Conservation (phyloP, 2,797 vertebrate species). For the Argya squamiceps region DNA sequence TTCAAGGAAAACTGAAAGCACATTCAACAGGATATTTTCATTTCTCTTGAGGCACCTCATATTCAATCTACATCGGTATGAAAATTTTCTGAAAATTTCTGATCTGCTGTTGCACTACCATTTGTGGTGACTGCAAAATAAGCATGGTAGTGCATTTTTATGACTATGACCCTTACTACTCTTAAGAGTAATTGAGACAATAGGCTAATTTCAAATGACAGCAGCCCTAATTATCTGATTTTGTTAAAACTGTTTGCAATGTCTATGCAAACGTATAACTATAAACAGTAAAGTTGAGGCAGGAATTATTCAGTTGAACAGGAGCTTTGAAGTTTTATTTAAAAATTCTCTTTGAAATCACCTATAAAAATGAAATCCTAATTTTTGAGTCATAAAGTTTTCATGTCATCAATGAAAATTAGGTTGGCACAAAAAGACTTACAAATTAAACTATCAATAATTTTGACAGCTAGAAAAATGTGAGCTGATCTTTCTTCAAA, state of each 20-base stretch:
- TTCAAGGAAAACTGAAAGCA: background rate
- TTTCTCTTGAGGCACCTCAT: background rate
- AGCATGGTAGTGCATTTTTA: background rate
- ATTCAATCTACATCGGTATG: background rate
- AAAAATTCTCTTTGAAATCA: slow-evolving; percentile 37
- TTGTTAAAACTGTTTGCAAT: background rate
- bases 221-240: background rate
- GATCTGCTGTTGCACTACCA: background rate
- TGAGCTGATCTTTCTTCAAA: background rate
- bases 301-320: background rate
- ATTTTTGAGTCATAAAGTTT: slow-evolving; percentile 12
- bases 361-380: background rate
- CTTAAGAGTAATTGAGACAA: background rate
- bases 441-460: slow-evolving; percentile 50
- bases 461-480: background rate
- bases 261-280: background rate
- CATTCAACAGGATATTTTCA: background rate
- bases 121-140: background rate
- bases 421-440: slow-evolving; percentile 30
- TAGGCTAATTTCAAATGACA: background rate
- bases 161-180: background rate
- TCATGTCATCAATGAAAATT: slow-evolving; percentile 12
- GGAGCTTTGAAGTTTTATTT: slow-evolving; percentile 19
- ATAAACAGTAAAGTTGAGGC: background rate
- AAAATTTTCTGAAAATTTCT: background rate